These are phyloP conservation scores for Anodontia alba DNA, from an alignment of 2,888 invertebrate species.

Conservation along the genomic window DNA sequence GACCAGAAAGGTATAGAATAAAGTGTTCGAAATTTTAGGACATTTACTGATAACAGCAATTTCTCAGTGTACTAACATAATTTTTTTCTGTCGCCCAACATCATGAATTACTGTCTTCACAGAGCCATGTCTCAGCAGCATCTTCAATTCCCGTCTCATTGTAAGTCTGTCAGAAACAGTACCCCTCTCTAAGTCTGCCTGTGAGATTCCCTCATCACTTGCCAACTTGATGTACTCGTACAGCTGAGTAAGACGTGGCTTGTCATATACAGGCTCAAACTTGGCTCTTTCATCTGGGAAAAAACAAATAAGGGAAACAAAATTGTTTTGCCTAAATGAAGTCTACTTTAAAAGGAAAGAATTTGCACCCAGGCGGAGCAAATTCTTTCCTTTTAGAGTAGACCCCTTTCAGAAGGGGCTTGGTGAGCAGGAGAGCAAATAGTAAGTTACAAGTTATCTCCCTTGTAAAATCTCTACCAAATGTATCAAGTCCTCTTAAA, in stretches of 20 bases:
- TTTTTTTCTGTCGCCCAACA: slow-evolving; percentile 50
- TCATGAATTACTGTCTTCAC: slow-evolving; percentile 51
- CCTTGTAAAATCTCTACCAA: no score
- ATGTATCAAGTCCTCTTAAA: no score
- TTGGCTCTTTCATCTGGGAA: slow-evolving; percentile 19
- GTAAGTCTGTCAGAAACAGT: slow-evolving; percentile 76
- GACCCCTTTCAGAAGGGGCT: no score
- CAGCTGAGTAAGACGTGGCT: slow-evolving; percentile 86
- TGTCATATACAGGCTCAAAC: slow-evolving; percentile 56
- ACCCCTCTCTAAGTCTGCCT: slow-evolving; percentile 76
- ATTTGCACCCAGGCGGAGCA: not conserved
- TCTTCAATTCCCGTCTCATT: slow-evolving; percentile 60
- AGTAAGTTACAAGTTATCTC: no score
- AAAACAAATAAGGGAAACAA: not conserved
- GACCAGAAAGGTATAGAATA: no score
- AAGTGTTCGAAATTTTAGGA: no score
- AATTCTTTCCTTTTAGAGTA: no score
- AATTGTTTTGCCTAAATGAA: no score
- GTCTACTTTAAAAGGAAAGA: not conserved
- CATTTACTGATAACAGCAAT: no score
- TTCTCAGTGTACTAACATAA: not conserved
- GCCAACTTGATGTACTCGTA: slow-evolving; percentile 86
- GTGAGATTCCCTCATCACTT: slow-evolving; percentile 87
- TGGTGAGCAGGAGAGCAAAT: no score
- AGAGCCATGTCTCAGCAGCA: slow-evolving; percentile 33